Conservation (phyloP, 2,888 invertebrate species). For the Chrysina gloriosa region DNA sequence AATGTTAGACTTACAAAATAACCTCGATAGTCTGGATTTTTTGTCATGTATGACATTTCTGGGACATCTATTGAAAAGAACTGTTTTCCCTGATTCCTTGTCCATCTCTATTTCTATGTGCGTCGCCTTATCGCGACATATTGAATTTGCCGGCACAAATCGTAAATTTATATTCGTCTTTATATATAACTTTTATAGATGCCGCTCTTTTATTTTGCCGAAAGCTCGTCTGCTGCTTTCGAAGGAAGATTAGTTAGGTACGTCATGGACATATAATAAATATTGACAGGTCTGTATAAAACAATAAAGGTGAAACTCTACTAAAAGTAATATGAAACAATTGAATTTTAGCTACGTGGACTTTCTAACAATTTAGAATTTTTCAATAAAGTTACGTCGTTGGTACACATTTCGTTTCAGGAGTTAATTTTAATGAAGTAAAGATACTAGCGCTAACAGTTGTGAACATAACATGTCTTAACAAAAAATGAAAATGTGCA, state of each 20-base stretch:
- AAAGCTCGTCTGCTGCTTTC: not conserved
- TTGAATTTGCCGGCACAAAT: constrained; percentile 38
- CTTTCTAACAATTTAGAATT: no score
- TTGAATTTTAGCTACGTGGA: no score
- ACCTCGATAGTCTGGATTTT: constrained; percentile 48
- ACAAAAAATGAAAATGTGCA: no score
- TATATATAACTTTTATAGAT: constrained; percentile 27
- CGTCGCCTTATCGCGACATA: constrained; percentile 36
- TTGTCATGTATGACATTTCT: constrained; percentile 46
- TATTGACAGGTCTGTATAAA: no score
- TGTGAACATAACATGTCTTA: no score
- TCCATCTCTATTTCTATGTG: constrained; percentile 6
- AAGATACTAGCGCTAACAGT: no score
- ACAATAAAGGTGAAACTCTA: no score
- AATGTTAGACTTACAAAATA: constrained; percentile 51
- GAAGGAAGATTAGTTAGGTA: not conserved
- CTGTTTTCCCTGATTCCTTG: constrained; percentile 39
- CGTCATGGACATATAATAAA: not conserved
- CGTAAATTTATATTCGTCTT: constrained; percentile 40
- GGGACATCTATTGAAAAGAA: constrained; percentile 44
- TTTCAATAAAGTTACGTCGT: no score
- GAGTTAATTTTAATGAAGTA: no score
- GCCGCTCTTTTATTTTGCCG: constrained; percentile 14
- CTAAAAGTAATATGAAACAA: no score
- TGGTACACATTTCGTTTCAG: no score